A percentile compares a stretch with the other conserved stretches of the same genome.
These are phyloP conservation scores for Agrotis clavis DNA, from an alignment of 2,888 invertebrate genomes.

Conservation along the genomic window DNA sequence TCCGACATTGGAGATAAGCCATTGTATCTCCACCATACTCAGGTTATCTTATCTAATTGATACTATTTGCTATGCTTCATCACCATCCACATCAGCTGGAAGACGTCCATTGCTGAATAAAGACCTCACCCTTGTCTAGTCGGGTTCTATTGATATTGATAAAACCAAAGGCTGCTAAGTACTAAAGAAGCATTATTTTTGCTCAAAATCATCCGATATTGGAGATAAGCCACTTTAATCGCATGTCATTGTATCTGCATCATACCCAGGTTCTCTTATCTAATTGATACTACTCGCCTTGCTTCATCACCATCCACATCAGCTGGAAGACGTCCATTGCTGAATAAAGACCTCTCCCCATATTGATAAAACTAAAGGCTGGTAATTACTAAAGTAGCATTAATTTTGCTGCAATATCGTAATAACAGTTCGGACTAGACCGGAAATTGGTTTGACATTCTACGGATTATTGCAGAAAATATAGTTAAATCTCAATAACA, in stretches of 20 bases:
- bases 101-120: no score
- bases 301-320: not conserved
- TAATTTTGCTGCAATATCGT: not conserved
- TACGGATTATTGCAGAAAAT: not conserved
- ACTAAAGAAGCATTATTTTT: not conserved
- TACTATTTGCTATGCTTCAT: no score
- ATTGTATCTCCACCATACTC: not conserved
- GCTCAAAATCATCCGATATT: no score
- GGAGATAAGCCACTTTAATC: not conserved
- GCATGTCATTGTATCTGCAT: not conserved
- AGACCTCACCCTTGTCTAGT: no score
- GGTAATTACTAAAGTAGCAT: not conserved
- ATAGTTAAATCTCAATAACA: conserved; percentile 2
- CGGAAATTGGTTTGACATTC: conserved; percentile 10
- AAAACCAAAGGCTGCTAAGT: not conserved
- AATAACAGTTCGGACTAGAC: not conserved
- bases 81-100: not conserved
- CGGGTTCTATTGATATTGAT: no score
- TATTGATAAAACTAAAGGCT: not conserved
- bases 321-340: no score
- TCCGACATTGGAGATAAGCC: not conserved
- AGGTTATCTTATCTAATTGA: not conserved
- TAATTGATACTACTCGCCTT: not conserved
- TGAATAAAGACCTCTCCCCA: no score
- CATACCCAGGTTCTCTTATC: not conserved